phyloP scores from a whole-genome alignment of 2,888 invertebrate species.

The Unio delphinus region DNA sequence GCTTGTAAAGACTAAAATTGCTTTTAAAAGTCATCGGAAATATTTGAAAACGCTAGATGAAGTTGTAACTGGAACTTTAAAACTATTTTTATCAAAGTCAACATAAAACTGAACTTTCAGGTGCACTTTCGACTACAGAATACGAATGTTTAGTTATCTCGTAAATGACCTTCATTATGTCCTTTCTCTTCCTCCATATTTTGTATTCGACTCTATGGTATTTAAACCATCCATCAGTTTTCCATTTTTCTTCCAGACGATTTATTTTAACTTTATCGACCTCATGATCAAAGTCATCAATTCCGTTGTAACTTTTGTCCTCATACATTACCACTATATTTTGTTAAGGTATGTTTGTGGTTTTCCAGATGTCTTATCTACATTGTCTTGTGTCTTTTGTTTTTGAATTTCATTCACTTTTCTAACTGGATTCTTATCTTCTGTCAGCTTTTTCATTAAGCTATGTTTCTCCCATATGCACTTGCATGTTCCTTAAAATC shows the following conservation, averaged over 20 bases:
- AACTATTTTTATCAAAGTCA: no score
- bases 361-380: background rate
- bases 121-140: background rate
- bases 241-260: conserved; percentile 10
- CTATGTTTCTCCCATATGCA: conserved; percentile 7
- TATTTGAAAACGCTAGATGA: no score
- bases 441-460: background rate
- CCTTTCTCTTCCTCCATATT: conserved; percentile 10
- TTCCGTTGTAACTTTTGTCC: conserved; percentile 10
- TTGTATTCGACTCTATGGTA: conserved; percentile 16
- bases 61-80: no score
- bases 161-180: conserved; percentile 7
- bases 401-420: background rate
- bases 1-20: no score
- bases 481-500: no score
- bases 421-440: background rate
- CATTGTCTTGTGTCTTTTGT: conserved; percentile 1
- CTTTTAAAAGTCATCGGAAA: no score
- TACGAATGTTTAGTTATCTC: background rate
- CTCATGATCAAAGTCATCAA: conserved; percentile 11
- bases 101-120: no score
- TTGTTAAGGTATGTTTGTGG: background rate
- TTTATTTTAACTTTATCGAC: conserved; percentile 13
- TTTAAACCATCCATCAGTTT: conserved; percentile 9
- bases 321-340: conserved; percentile 14